phyloP scores from a whole-genome alignment of 1,140 invertebrate species.

The Caenorhabditis tropicalis region DNA sequence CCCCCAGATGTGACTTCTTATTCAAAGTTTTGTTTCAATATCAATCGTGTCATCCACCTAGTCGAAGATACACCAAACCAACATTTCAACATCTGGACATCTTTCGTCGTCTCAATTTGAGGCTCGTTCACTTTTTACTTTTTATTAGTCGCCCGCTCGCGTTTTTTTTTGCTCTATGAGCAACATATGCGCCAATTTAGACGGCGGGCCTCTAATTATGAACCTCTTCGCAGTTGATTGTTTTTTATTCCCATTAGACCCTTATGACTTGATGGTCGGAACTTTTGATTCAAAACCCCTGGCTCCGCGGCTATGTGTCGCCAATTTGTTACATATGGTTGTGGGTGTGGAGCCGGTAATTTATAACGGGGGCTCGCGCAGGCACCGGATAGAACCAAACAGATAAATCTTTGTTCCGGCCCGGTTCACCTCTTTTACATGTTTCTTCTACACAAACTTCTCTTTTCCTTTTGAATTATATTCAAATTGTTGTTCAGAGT shows the following conservation, averaged over 20 bases:
- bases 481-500: not conserved
- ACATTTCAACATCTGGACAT: conserved; percentile 32
- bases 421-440: conserved; percentile 21
- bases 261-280: not conserved
- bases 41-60: conserved; percentile 10
- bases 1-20: conserved; percentile 3
- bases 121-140: conserved; percentile 23
- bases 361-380: not conserved
- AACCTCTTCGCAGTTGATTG: too few species aligned
- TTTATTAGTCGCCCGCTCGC: not conserved
- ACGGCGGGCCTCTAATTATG: conserved; percentile 27
- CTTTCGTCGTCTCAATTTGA: conserved; percentile 40
- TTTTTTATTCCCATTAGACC: not conserved
- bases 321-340: conserved; percentile 34
- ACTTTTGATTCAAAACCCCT: not conserved
- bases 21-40: conserved; percentile 30
- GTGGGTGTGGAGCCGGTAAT: conserved; percentile 33
- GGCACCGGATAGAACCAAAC: not conserved
- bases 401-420: conserved; percentile 22
- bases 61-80: not conserved
- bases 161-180: not conserved
- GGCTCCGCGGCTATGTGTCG: not conserved
- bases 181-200: conserved; percentile 24
- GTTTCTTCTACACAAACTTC: not conserved
- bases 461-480: not conserved